Conservation (phyloP, 2,888 invertebrate genomes). For the Agonopterix heracliana region DNA sequence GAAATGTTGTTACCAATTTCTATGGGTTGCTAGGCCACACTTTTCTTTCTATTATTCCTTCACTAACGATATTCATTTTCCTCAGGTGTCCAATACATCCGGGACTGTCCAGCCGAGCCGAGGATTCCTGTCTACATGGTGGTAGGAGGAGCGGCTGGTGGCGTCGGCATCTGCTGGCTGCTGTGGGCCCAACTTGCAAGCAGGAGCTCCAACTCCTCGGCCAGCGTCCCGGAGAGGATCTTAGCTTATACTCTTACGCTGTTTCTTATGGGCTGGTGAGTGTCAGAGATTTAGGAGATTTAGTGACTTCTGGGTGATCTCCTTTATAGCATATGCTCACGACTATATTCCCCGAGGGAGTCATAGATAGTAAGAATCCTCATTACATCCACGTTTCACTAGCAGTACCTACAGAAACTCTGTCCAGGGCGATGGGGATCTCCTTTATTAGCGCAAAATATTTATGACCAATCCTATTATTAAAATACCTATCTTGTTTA, state of each 20-base stretch:
- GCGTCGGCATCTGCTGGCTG: slow-evolving; percentile 81
- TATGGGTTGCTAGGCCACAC: too few relatives aligned
- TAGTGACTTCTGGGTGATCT: neutral
- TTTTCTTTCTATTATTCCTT: too few relatives aligned
- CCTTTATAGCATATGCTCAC: too few relatives aligned
- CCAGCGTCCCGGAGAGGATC: slow-evolving; percentile 74
- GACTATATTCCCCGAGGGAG: too few relatives aligned
- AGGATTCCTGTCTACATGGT: slow-evolving; percentile 89
- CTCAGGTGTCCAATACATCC: slow-evolving; percentile 86
- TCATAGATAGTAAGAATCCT: too few relatives aligned
- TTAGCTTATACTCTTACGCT: slow-evolving; percentile 81
- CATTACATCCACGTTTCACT: too few relatives aligned
- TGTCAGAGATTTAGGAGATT: neutral
- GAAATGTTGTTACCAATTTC: too few relatives aligned
- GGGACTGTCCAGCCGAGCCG: slow-evolving; percentile 86
- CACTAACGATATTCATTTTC: neutral
- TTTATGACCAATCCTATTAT: too few relatives aligned
- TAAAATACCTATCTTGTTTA: too few relatives aligned
- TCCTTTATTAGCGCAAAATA: too few relatives aligned
- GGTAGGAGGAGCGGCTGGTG: slow-evolving; percentile 86
- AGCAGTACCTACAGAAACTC: too few relatives aligned
- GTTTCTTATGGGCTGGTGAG: slow-evolving; percentile 82
- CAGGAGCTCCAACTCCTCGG: slow-evolving; percentile 73
- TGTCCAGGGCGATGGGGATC: too few relatives aligned
- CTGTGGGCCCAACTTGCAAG: slow-evolving; percentile 80